A percentile compares a stretch with the other conserved stretches of the same genome.
phyloP scores from a whole-genome alignment of 1,140 invertebrate species.

The Vanessa atalanta region DNA sequence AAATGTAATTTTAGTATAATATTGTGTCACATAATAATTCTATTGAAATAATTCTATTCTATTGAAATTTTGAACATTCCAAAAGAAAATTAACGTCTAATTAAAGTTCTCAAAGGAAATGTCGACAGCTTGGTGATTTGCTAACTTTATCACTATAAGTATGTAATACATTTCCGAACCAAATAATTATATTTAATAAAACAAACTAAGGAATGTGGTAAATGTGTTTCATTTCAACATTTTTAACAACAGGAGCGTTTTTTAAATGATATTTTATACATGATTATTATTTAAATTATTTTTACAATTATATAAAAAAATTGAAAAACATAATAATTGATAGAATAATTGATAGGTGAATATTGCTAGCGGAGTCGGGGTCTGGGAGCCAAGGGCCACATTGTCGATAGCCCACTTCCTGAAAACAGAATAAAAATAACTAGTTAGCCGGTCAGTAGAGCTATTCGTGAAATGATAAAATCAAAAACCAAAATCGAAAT shows the following conservation, averaged over 20 bases:
- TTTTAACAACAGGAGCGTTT: too few relatives aligned
- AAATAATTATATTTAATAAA: constrained; percentile 48
- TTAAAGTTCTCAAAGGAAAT: constrained; percentile 29
- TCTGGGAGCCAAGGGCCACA: constrained; percentile 69
- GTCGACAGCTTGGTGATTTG: constrained; percentile 43
- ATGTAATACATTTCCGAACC: constrained; percentile 49
- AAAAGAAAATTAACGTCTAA: too few relatives aligned
- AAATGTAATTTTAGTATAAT: too few relatives aligned
- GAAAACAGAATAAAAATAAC: constrained; percentile 12
- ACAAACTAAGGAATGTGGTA: constrained; percentile 34
- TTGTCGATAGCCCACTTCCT: constrained; percentile 70
- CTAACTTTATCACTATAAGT: constrained; percentile 40
- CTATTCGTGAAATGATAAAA: too few relatives aligned
- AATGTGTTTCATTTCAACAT: constrained; percentile 26
- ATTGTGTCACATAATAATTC: too few relatives aligned
- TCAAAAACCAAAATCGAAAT: too few relatives aligned
- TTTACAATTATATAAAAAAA: background rate
- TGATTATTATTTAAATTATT: background rate
- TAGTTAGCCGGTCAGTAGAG: too few relatives aligned
- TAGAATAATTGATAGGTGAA: constrained; percentile 10
- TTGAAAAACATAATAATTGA: background rate
- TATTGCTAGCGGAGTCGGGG: constrained; percentile 42
- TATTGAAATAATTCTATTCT: too few relatives aligned
- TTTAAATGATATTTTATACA: too few relatives aligned
- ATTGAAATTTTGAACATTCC: too few relatives aligned